Base-by-base conservation (phyloP, 2,113 vertebrate genomes). In the Cavia porcellus region DNA sequence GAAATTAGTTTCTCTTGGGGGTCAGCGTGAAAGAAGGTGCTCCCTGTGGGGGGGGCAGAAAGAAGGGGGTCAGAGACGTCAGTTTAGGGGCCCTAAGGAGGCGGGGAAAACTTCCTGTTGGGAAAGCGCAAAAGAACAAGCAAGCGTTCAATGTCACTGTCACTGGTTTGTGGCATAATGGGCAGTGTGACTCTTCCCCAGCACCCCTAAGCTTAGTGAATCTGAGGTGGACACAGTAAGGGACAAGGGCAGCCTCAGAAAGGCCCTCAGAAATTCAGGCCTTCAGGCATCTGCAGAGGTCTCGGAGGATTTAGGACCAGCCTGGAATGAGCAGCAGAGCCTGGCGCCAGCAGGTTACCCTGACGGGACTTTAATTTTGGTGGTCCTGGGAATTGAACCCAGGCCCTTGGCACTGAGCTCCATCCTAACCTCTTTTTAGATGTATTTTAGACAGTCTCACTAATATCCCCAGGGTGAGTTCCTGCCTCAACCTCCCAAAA, bases 1-100 rank as follows among this genome's bases (percentile, higher is more conserved):
- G 92, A 90, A 96, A 95, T 93, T 94, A 90, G 92, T 90, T 92
- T 96, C 80, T 92, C 85, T 87, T 62, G 55, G 42, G 45, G 32
- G 47, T 32, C 22, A n/a, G 61, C 55, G 50, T 92, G 38, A 64
- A 57, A 55, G 35, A 87, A 95, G 86, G 81, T 90, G 24, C 30
- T 80, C 47, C 38, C n/a, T 86, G 12, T 32, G 80, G 79, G 0
- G 47, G 30, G 10, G 11, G 35, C 28, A 61, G 32, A 59, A 55
- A 77, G 68, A 22, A 77, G 28, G 45, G 45, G 50, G 59, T 38
- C 45, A 19, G 61, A 42, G 55, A 10, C 28, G 62, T 38, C 35
- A 42, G 32, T 32, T 1, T 55, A 35, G 87, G 52, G 64, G 25
- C 66, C 32, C 68, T 74, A 15, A 93, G 50, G 32, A 32, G 30